phyloP scores from a whole-genome alignment of 2,888 invertebrate species.

The Platycheirus rosarum region DNA sequence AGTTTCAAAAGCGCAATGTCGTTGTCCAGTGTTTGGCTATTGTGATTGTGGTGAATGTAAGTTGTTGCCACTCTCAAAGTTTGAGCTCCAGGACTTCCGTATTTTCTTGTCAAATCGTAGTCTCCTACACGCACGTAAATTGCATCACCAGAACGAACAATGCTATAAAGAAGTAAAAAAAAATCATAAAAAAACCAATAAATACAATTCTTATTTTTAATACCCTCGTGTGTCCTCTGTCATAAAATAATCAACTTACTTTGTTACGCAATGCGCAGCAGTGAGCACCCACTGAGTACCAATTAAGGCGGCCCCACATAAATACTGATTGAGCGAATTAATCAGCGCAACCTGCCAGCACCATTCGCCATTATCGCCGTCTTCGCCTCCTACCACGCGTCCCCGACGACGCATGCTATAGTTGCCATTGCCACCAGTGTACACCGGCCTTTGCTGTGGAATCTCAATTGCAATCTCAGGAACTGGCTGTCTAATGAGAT shows the following conservation, averaged over 20 bases:
- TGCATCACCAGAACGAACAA: constrained; percentile 96
- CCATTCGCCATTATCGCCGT: constrained; percentile 96
- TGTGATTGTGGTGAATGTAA: constrained; percentile 97
- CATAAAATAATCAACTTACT: constrained; percentile 85
- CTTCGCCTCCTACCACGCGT: constrained; percentile 93
- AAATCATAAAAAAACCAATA: too few species aligned
- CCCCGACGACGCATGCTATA: constrained; percentile 76
- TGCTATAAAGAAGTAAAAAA: constrained; percentile 83
- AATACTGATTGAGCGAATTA: constrained; percentile 95
- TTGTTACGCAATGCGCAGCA: constrained; percentile 96
- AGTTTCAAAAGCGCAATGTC: constrained; percentile 96
- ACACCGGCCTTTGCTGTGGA: constrained; percentile 62
- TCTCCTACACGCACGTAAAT: constrained; percentile 97
- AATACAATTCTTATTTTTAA: too few species aligned
- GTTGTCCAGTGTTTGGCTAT: constrained; percentile 96
- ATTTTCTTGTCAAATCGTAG: constrained; percentile 94
- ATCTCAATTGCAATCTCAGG: constrained; percentile 62
- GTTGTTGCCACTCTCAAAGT: constrained; percentile 95
- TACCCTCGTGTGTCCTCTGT: background rate
- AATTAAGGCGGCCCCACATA: constrained; percentile 96
- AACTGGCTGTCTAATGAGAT: constrained; percentile 62
- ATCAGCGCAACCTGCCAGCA: constrained; percentile 97
- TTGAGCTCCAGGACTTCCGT: constrained; percentile 95
- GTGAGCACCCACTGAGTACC: constrained; percentile 97
- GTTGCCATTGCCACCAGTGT: too few species aligned